Evolutionary conservation across 1,140 invertebrate species (phyloP).

Genomic region (Zaprionus taronus): DNA sequence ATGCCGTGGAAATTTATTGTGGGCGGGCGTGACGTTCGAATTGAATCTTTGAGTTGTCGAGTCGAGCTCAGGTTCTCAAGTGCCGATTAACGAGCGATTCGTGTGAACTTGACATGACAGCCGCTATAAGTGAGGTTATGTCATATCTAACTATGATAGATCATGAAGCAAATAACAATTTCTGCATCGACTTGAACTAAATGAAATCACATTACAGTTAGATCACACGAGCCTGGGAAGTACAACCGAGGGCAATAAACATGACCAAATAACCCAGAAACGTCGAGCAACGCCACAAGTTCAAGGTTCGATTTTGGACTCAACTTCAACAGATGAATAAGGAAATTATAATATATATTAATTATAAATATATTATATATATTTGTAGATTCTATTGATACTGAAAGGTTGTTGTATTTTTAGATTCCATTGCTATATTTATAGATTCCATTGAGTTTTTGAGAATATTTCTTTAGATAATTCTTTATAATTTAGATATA

Average conservation of each 20-base stretch:
- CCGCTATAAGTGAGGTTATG: slow-evolving; percentile 9
- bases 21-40: slow-evolving; percentile 32
- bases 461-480: too few relatives aligned
- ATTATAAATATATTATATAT: too few relatives aligned
- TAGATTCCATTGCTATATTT: too few relatives aligned
- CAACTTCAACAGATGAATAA: too few relatives aligned
- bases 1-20: slow-evolving; percentile 22
- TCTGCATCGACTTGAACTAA: not conserved
- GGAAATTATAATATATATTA: too few relatives aligned
- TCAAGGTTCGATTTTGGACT: not conserved
- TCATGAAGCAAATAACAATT: slow-evolving; percentile 2
- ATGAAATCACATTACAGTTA: not conserved
- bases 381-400: too few relatives aligned
- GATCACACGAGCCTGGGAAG: not conserved
- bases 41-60: not conserved
- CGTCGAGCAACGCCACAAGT: not conserved
- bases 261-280: not conserved
- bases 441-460: too few relatives aligned
- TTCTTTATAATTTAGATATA: too few relatives aligned
- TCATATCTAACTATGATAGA: slow-evolving; percentile 4
- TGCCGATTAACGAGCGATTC: not conserved
- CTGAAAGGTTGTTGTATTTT: too few relatives aligned
- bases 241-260: not conserved
- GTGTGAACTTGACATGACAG: slow-evolving; percentile 28
- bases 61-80: slow-evolving; percentile 5